Percentiles rank a stretch among this genome's conserved stretches.
Conservation (phyloP, 2,888 invertebrate genomes). For the Nomada hirtipes region DNA sequence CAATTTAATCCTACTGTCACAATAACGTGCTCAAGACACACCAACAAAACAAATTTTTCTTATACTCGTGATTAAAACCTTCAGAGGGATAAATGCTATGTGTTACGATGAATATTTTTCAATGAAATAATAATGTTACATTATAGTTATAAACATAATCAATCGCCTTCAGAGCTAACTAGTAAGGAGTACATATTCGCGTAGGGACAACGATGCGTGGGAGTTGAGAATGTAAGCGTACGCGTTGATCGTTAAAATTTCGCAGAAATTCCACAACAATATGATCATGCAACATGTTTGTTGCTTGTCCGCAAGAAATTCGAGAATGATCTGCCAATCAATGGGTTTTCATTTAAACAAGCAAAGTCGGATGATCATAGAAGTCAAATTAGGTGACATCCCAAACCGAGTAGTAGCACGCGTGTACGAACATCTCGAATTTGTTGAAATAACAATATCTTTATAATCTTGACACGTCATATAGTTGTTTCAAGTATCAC, state of each 20-base stretch:
- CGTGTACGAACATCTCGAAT: slow-evolving; percentile 40
- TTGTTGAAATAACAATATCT: slow-evolving; percentile 17
- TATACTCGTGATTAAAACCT: slow-evolving; percentile 1
- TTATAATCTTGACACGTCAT: slow-evolving; percentile 14
- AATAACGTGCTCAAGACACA: slow-evolving; percentile 14
- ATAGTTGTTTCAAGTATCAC: slow-evolving; percentile 20
- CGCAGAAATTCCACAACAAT: slow-evolving; percentile 32
- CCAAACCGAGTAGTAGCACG: slow-evolving; percentile 58
- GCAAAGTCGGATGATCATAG: slow-evolving; percentile 58
- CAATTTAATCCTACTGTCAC: slow-evolving; percentile 5
- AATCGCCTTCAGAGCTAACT: slow-evolving; percentile 34
- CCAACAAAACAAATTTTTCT: slow-evolving; percentile 5
- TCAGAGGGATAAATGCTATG: neutral
- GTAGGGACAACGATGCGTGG: slow-evolving; percentile 74
- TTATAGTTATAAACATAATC: neutral
- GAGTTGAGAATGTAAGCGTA: slow-evolving; percentile 72
- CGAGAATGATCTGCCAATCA: slow-evolving; percentile 1
- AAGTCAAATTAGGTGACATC: slow-evolving; percentile 73
- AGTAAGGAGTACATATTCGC: slow-evolving; percentile 39
- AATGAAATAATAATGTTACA: neutral
- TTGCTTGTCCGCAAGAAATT: neutral
- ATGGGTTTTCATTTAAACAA: slow-evolving; percentile 29
- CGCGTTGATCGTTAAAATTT: slow-evolving; percentile 56
- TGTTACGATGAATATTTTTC: neutral
- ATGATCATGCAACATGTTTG: slow-evolving; percentile 5